These are phyloP conservation scores for Euwallacea similis DNA, from an alignment of 1,140 invertebrate genomes.

Conservation along the genomic window DNA sequence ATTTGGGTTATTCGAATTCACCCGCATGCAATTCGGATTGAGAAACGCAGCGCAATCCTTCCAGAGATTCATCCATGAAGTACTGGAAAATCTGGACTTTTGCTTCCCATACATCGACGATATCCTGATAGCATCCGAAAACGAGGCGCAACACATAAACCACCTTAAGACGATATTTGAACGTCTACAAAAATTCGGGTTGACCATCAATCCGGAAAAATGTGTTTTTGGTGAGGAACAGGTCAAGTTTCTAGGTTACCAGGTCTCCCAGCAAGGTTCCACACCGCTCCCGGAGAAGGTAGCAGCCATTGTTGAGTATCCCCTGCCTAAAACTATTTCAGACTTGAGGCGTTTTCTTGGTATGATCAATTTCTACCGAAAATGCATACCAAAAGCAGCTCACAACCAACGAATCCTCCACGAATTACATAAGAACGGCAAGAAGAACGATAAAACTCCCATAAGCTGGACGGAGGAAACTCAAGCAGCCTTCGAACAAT, in stretches of 20 bases:
- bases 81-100: not conserved
- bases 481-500: not conserved
- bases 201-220: not conserved
- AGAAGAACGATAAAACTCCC: not conserved
- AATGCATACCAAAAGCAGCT: conserved; percentile 44
- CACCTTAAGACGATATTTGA: not conserved
- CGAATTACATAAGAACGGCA: not conserved
- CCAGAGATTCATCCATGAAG: not conserved
- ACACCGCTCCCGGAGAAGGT: not conserved
- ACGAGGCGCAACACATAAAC: not conserved
- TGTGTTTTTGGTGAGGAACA: not conserved
- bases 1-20: conserved; percentile 51
- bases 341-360: conserved; percentile 28
- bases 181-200: not conserved
- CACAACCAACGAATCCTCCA: conserved; percentile 38
- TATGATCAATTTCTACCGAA: conserved; percentile 49
- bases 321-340: not conserved
- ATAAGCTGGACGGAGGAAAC: not conserved
- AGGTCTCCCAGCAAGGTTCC: not conserved
- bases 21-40: not conserved
- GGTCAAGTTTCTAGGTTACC: not conserved
- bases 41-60: not conserved
- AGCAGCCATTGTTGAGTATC: not conserved
- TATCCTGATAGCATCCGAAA: not conserved
- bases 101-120: not conserved